A percentile compares a stretch with the other conserved stretches of the same genome.
phyloP scores from a whole-genome alignment of 35 echinoderm and acorn worm genomes.

The Nesometra sesokonis region DNA sequence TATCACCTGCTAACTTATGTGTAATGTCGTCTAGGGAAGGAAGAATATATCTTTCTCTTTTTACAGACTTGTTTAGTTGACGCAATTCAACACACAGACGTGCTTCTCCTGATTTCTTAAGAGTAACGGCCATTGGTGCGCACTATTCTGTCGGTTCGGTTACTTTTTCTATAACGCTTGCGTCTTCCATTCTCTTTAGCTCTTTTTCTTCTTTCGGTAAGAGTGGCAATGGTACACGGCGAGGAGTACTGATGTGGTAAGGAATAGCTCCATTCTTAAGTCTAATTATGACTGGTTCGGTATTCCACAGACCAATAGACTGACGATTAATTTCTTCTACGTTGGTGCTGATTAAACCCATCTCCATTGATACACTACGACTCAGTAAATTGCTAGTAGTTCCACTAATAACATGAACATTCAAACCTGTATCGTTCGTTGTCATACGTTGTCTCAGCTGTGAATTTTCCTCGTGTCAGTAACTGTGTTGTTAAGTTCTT shows the following conservation, averaged over 20 bases:
- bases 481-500: not conserved
- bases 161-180: conserved; percentile 10
- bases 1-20: not conserved
- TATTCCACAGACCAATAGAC: not conserved
- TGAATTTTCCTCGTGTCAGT: not conserved
- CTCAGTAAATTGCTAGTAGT: not conserved
- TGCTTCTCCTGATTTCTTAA: conserved; percentile 6
- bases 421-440: not conserved
- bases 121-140: conserved; percentile 38
- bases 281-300: not conserved
- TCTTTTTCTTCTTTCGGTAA: conserved; percentile 6
- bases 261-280: conserved; percentile 21
- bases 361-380: not conserved
- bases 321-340: not conserved
- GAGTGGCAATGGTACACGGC: conserved; percentile 16
- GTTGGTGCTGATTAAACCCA: not conserved
- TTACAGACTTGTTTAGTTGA: not conserved
- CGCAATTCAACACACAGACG: not conserved
- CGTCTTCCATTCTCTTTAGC: not conserved
- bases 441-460: not conserved
- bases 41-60: not conserved
- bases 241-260: conserved; percentile 11
- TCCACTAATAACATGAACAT: not conserved
- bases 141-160: conserved; percentile 34
- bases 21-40: not conserved